A percentile compares a stretch with the other conserved stretches of the same genome.
Conservation (phyloP, 1,140 invertebrate genomes). For the Scaptomyza hsui region DNA sequence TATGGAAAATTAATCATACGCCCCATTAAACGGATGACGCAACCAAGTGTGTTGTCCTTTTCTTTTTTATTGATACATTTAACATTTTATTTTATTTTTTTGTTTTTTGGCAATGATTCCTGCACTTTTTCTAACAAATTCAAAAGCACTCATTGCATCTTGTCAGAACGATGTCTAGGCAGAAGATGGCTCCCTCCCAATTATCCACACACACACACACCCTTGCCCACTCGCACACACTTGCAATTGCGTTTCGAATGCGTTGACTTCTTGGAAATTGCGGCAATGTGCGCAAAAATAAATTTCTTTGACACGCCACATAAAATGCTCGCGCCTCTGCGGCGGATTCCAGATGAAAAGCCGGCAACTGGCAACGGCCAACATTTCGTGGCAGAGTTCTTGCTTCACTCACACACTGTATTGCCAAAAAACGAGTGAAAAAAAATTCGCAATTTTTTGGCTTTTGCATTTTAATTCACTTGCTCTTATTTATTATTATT, state of each 20-base stretch:
- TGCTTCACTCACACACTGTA: conserved; percentile 18
- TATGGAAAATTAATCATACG: conserved; percentile 75
- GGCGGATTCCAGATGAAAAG: conserved; percentile 33
- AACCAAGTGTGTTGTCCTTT: conserved; percentile 47
- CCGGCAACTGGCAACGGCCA: conserved; percentile 30
- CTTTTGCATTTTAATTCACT: conserved; percentile 41
- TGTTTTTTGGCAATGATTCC: conserved; percentile 43
- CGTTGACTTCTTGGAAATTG: conserved; percentile 67
- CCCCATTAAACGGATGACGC: conserved; percentile 77
- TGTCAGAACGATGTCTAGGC: conserved; percentile 33
- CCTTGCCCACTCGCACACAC: conserved; percentile 14
- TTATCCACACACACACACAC: conserved; percentile 19
- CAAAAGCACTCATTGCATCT: conserved; percentile 39
- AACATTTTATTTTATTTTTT: no score
- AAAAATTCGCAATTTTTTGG: conserved; percentile 18
- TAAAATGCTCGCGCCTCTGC: conserved; percentile 39
- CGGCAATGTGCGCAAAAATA: conserved; percentile 69
- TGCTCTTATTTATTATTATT: conserved; percentile 47
- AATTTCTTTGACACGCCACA: conserved; percentile 60
- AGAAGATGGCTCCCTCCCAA: conserved; percentile 7
- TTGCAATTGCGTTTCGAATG: background rate
- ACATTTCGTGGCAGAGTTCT: background rate
- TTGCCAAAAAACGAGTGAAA: conserved; percentile 25
- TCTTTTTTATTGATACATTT: conserved; percentile 14
- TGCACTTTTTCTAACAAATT: conserved; percentile 56